Base-by-base conservation (phyloP, 2,113 vertebrate species). In the Thoracochromis brauschi region DNA sequence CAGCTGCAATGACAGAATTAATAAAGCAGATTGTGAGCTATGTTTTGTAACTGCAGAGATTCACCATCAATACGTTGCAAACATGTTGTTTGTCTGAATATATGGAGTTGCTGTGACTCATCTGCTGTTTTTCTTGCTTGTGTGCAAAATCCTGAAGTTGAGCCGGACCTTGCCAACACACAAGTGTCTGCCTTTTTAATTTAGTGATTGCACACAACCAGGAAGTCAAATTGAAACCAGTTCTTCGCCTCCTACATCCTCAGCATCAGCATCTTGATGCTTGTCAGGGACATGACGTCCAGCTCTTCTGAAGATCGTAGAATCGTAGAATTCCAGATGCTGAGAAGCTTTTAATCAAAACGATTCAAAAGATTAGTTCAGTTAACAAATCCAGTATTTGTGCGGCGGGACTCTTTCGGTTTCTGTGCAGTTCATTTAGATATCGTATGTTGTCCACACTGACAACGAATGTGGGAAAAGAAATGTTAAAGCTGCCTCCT, bases 101-200 rank as follows among this genome's bases (percentile, higher is more conserved):
- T 0, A 58, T 58, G 24, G 13, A 58, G 26, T 26, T 58, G 55
- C 55, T 58, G 55, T 58, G 24, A 58, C 55, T 57, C 24, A 9
- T 8, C 13, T 57, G 24, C 55, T 57, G 7, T 57, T 16, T 29
- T 57, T 29, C 55, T 29, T 1, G 55, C 13, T 14, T 16, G 7
- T 57, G 54, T 29, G 24, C 55, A 57, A 8, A 29, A 57, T 57
- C 55, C 55, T 57, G 55, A 29, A 29, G 55, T 29, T 57, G 13
- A 57, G 55, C 7, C 0, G 12, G 4, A 57, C 13, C 24, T 29
- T 3, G 2, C 55, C 55, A 5, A 57, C 55, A 2, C 1, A 24
- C 2, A 0, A 57, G 24, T 14, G 24, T 29, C 55, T 57, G 55
- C 7, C 7, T 57, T 29, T 57, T 0, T 11, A 33, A 63, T 4